phyloP scores from a whole-genome alignment of 2,113 vertebrate species.

The Zosterops borbonicus region DNA sequence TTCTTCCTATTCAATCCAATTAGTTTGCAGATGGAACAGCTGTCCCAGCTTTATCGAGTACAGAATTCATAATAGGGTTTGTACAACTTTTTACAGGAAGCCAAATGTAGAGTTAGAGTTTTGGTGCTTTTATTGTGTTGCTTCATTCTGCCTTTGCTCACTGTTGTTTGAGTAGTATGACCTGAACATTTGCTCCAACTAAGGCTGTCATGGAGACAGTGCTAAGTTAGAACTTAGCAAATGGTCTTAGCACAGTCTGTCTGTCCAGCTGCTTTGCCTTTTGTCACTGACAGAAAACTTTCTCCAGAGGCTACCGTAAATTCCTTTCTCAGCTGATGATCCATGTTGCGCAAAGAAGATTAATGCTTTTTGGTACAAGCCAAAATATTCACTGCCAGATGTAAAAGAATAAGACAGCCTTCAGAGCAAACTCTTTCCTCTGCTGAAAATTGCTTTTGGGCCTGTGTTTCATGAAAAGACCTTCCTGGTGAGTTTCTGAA shows the following conservation, averaged over 20 bases:
- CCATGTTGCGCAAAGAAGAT: neutral
- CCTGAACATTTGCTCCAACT: neutral
- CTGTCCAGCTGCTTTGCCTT: constrained; percentile 15
- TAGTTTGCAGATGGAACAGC: neutral
- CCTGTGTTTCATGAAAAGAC: neutral
- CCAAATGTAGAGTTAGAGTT: neutral
- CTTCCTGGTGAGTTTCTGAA: neutral
- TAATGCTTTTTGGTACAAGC: neutral
- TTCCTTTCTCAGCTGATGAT: neutral
- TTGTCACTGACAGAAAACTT: neutral
- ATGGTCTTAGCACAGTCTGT: neutral
- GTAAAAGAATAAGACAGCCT: neutral
- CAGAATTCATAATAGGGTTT: neutral
- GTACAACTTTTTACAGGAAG: neutral
- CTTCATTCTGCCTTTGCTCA: neutral
- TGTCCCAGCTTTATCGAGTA: neutral
- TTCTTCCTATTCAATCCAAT: neutral
- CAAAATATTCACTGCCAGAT: neutral
- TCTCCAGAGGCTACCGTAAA: neutral
- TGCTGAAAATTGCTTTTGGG: neutral
- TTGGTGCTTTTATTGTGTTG: neutral
- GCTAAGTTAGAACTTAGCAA: neutral
- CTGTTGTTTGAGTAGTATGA: neutral
- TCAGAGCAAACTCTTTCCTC: neutral
- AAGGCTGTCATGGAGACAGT: neutral